A percentile compares a stretch with the other conserved stretches of the same genome.
Evolutionary conservation across 2,113 vertebrate species (phyloP).

Genomic region (Erythrocercus mccallii): DNA sequence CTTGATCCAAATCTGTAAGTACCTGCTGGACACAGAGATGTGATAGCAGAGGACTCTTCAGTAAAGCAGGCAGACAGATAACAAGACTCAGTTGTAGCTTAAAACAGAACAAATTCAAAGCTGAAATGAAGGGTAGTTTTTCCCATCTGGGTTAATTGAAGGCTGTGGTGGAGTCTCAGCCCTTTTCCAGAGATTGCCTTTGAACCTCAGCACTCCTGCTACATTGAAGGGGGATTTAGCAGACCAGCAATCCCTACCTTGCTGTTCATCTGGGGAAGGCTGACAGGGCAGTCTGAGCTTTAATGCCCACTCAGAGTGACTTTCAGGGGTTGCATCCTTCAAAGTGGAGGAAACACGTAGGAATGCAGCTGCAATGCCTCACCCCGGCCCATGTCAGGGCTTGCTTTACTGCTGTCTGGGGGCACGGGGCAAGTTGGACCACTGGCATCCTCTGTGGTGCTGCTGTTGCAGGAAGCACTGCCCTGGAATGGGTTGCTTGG

Average conservation of each 20-base stretch:
- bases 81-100: neutral
- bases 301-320: neutral
- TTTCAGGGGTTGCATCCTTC: neutral
- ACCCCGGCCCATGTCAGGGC: neutral
- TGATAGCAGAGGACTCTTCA: neutral
- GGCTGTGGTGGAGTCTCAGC: neutral
- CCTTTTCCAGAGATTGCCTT: neutral
- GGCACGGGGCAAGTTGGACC: accelerated
- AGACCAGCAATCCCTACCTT: neutral
- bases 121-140: neutral
- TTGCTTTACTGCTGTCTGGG: neutral
- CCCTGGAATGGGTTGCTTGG: accelerated
- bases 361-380: neutral
- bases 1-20: neutral
- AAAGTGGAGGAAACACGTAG: neutral
- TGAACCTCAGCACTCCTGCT: neutral
- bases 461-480: neutral
- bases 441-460: accelerated
- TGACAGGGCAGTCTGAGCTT: accelerated
- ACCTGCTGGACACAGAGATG: neutral
- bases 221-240: neutral
- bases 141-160: neutral
- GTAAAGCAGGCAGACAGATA: neutral
- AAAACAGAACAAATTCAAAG: neutral
- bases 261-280: neutral